phyloP scores from a whole-genome alignment of 2,797 vertebrate genomes.

The Pagetopsis macropterus region DNA sequence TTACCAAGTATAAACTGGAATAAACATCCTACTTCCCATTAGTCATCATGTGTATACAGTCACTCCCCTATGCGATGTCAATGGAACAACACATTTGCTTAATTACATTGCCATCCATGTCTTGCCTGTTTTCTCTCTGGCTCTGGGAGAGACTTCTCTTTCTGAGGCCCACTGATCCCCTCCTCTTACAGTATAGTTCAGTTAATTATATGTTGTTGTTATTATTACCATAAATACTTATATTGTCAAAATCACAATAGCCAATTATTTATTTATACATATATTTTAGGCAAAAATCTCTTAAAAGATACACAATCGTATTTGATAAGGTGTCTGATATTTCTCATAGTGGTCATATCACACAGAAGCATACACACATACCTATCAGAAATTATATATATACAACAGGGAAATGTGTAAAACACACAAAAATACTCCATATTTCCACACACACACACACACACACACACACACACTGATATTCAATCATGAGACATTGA shows the following conservation, averaged over 20 bases:
- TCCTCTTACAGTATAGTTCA: slow-evolving; percentile 1
- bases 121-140: slow-evolving; percentile 43
- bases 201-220: slow-evolving; percentile 14
- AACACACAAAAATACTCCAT: slow-evolving; percentile 37
- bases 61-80: slow-evolving; percentile 21
- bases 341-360: slow-evolving; percentile 8
- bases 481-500: slow-evolving; percentile 62
- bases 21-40: slow-evolving; percentile 30
- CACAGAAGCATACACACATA: not conserved
- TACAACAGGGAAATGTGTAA: slow-evolving; percentile 3
- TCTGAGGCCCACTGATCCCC: slow-evolving; percentile 5
- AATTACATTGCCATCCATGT: slow-evolving; percentile 38
- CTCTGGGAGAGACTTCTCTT: slow-evolving; percentile 12
- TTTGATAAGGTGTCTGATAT: not conserved
- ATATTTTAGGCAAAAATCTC: not conserved
- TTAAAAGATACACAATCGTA: not conserved
- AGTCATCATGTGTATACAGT: slow-evolving; percentile 35
- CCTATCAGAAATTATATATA: too few relatives aligned
- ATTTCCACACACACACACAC: not conserved
- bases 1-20: slow-evolving; percentile 45
- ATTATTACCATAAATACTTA: not conserved
- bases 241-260: too few relatives aligned
- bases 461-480: slow-evolving; percentile 34
- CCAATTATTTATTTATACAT: not conserved
- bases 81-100: slow-evolving; percentile 47